Conservation (phyloP, 1,140 invertebrate genomes). For the Bathynomus jamesi region DNA sequence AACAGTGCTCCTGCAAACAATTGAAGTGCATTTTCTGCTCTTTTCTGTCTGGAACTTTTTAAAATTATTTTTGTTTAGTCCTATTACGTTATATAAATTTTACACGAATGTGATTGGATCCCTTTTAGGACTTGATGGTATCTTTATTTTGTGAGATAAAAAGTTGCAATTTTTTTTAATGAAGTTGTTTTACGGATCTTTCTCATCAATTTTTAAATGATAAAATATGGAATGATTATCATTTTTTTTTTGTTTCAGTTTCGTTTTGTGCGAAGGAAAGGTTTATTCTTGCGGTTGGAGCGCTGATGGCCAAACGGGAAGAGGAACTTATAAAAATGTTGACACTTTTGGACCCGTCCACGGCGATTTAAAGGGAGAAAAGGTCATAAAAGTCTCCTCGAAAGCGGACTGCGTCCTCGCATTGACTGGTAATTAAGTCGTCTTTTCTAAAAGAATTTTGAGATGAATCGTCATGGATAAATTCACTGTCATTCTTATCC, state of each 20-base stretch:
- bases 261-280: conserved; percentile 70
- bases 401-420: conserved; percentile 81
- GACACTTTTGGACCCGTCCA: conserved; percentile 43
- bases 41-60: too few species aligned
- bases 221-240: neutral
- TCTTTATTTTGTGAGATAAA: too few species aligned
- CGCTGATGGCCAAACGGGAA: conserved; percentile 88
- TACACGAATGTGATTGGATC: too few species aligned
- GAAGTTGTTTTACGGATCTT: conserved; percentile 3
- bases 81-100: too few species aligned
- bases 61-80: too few species aligned
- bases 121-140: too few species aligned
- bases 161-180: neutral
- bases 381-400: conserved; percentile 70
- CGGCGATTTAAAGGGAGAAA: conserved; percentile 76
- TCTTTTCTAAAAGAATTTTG: too few species aligned
- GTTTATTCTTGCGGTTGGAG: conserved; percentile 89
- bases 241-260: conserved; percentile 48
- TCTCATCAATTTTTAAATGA: neutral
- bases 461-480: too few species aligned
- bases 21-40: neutral
- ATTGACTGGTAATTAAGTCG: conserved; percentile 79
- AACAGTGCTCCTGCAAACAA: neutral
- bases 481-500: too few species aligned
- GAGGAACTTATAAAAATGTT: conserved; percentile 57